Evolutionary conservation across 2,113 vertebrate species (phyloP), one percentile per base, ranked within the genome.

Genomic region (Lepus timidus): DNA sequence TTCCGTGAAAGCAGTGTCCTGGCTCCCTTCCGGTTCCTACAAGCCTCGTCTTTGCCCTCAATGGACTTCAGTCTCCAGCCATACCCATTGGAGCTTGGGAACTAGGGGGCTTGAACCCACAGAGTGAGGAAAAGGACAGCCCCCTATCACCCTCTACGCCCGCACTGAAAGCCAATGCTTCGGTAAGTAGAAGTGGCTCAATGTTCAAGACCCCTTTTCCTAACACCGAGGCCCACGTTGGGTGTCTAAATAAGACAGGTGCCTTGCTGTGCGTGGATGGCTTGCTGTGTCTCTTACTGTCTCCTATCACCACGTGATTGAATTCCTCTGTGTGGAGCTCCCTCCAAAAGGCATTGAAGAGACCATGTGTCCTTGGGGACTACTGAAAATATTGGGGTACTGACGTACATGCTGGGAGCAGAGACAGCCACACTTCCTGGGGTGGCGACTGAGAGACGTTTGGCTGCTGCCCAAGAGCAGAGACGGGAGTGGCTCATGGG

Each of bases 11-110:
- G 27, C 29, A 27, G 1, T 67, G 22, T 36, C 81, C 31, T 27
- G 3, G 61, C 36, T 22, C 0, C 27, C 23, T 36, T 11, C 6
- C 33, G 16, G 27, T 2, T 36, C 65, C 51, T 1, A 6, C 5
- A 1, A 1, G 4, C 36, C 33, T 12, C 12, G 0, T 22, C n/a
- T 58, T 9, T 49, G 9, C 23, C 1, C 3, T 4, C 6, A 44
- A 3, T 1, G 3, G 9, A 36, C 73, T 52, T 85, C n/a, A 0
- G 1, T 64, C 51, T 39, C 27, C 14, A 3, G n/a, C 78, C 65
- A 95, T 27, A 9, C 62, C 2, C 9, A 11, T 4, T 3, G 11
- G 9, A 78, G 65, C 14, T 39, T 17, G 44, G 64, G 64, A 51
- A 27, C 8, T 14, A 36, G 29, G 39, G 16, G 14, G 33, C 31